Base-by-base conservation (phyloP, 2,113 vertebrate genomes). In the Catharus minimus region DNA sequence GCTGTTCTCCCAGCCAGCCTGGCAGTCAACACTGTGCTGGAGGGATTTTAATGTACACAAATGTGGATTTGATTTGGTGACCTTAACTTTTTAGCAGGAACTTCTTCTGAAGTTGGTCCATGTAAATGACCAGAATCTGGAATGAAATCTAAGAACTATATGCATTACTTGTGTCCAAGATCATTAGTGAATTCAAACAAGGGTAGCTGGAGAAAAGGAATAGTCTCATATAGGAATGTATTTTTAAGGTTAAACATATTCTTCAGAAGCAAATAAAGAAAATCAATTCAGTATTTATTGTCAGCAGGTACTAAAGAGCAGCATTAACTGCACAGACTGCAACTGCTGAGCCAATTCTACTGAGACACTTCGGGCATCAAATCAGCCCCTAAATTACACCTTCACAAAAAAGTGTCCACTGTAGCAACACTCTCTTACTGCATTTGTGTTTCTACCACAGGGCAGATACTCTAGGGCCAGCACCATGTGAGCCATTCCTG, bases 141-240 rank as follows among this genome's bases (percentile, higher is more conserved):
- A 88, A 74, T 23, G 74, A 95, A 94, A 94, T 69, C 82, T 78
- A 84, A 93, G 80, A 87, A 82, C 24, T 85, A 43, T 72, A 43
- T 71, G 66, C 36, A 52, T 64, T 84, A 64, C 43, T 92, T 92
- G 47, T 83, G 16, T 86, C 28, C 67, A 88, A 81, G 39, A 46
- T 39, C 61, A 78, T 82, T 27, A 57, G 13, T 47, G 55, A 57
- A 75, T 91, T 93, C 44, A 84, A 86, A 89, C 36, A 44, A 76
- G 43, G 9, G 19, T 44, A 79, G 50, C 64, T 52, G 10, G 23
- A 75, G 64, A 64, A 93, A 90, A 85, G 3, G 13, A 7, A 49
- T 53, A 80, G 46, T 28, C 3, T 81, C 19, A 39, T 33, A 78
- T 11, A 8, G 2, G 9, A 83, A 86, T 22, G 22, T 28, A 74